These are phyloP conservation scores for Chunga burmeisteri DNA, from an alignment of 2,113 vertebrate species.

Conservation along the genomic window DNA sequence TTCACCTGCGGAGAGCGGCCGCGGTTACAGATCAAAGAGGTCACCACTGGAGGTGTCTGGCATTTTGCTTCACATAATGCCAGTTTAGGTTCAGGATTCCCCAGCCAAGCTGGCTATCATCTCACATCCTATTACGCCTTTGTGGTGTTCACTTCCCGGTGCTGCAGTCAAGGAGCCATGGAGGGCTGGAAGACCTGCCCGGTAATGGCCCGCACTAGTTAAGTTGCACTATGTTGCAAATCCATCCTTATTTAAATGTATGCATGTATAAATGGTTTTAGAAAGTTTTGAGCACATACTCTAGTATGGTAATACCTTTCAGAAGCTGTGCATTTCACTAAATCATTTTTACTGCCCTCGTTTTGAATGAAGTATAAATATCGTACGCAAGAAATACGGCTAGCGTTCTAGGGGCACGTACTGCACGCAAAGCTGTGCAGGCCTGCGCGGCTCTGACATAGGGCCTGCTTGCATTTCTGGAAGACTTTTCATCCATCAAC, in stretches of 20 bases:
- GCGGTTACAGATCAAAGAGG: rapidly evolving
- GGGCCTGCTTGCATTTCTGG: background rate
- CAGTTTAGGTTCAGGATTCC: background rate
- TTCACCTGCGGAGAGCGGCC: background rate
- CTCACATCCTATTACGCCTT: background rate
- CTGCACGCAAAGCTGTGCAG: background rate
- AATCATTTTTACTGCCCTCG: background rate
- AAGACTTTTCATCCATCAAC: background rate
- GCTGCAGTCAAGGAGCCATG: background rate
- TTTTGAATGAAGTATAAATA: background rate
- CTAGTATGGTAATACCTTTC: background rate
- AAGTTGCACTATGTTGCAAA: background rate
- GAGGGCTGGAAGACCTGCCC: background rate
- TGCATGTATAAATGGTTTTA: background rate
- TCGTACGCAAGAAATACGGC: rapidly evolving
- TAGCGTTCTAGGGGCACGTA: background rate
- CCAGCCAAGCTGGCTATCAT: background rate
- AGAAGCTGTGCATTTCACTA: background rate
- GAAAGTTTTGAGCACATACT: background rate
- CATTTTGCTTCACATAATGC: background rate
- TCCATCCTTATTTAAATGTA: background rate
- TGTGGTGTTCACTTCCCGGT: background rate
- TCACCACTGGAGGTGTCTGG: background rate
- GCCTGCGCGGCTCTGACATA: background rate
- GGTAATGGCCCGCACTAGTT: rapidly evolving